These are phyloP conservation scores for Sinelater perroti DNA, from an alignment of 2,888 invertebrate species.

Conservation along the genomic window DNA sequence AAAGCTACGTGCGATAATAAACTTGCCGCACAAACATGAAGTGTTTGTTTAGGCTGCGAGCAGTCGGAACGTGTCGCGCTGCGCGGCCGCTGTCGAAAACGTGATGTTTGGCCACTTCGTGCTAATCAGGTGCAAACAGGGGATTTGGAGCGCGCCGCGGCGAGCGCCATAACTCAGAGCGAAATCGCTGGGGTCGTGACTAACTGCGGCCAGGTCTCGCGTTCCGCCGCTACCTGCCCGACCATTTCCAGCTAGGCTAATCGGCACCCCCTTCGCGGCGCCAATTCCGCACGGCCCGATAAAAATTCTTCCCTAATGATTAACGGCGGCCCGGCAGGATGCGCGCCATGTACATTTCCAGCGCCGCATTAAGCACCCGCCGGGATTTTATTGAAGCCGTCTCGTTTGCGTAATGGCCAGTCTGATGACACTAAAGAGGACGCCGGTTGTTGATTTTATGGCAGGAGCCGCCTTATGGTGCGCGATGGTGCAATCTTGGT, in stretches of 20 bases:
- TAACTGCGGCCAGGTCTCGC: too few species aligned
- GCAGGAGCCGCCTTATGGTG: too few species aligned
- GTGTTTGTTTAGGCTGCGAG: constrained; percentile 39
- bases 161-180: too few species aligned
- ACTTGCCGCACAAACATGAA: constrained; percentile 21
- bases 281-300: too few species aligned
- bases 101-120: constrained; percentile 36
- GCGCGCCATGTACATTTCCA: constrained; percentile 20
- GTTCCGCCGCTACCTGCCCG: too few species aligned
- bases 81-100: constrained; percentile 19
- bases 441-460: background rate
- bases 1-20: constrained; percentile 10
- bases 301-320: too few species aligned
- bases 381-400: constrained; percentile 17
- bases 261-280: too few species aligned
- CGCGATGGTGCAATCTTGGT: too few species aligned
- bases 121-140: constrained; percentile 33
- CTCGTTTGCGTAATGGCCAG: constrained; percentile 8
- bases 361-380: constrained; percentile 13
- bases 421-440: too few species aligned
- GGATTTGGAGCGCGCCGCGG: constrained; percentile 20
- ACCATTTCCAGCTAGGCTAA: too few species aligned
- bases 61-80: constrained; percentile 25
- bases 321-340: too few species aligned
- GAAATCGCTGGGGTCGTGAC: too few species aligned